phyloP scores from a whole-genome alignment of 2,888 invertebrate species.

The Acrocera orbiculus region DNA sequence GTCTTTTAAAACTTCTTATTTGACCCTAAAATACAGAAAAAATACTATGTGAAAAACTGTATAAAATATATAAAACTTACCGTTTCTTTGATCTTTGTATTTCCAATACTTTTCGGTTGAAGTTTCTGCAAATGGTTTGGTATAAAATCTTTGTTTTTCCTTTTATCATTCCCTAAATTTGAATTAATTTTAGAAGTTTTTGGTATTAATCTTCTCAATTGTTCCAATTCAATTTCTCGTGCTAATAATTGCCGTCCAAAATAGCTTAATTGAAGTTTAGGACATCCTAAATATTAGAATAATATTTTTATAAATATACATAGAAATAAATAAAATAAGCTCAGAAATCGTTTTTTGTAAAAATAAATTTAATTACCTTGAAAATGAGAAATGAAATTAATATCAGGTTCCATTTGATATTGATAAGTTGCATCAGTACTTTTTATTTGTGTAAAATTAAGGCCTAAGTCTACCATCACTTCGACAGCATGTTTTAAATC shows the following conservation, averaged over 20 bases:
- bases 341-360: slow-evolving; percentile 6
- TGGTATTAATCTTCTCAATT: slow-evolving; percentile 41
- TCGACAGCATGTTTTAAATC: slow-evolving; percentile 53
- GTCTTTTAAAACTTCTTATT: too few relatives aligned
- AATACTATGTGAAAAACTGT: too few relatives aligned
- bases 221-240: slow-evolving; percentile 63
- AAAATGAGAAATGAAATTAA: slow-evolving; percentile 39
- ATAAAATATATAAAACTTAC: slow-evolving; percentile 20
- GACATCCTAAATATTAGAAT: too few relatives aligned
- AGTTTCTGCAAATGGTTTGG: slow-evolving; percentile 58
- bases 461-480: slow-evolving; percentile 76
- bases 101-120: slow-evolving; percentile 37
- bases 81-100: slow-evolving; percentile 28
- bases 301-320: background rate
- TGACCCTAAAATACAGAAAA: too few relatives aligned
- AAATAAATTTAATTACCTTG: slow-evolving; percentile 17
- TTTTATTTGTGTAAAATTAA: slow-evolving; percentile 68
- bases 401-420: slow-evolving; percentile 54
- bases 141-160: slow-evolving; percentile 24
- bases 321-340: background rate
- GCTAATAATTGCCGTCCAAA: slow-evolving; percentile 63
- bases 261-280: too few relatives aligned
- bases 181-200: slow-evolving; percentile 13
- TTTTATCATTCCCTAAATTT: too few relatives aligned
- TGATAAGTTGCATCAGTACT: slow-evolving; percentile 59